These are phyloP conservation scores for Aegithalos caudatus DNA, from an alignment of 2,113 vertebrate genomes.

Conservation along the genomic window DNA sequence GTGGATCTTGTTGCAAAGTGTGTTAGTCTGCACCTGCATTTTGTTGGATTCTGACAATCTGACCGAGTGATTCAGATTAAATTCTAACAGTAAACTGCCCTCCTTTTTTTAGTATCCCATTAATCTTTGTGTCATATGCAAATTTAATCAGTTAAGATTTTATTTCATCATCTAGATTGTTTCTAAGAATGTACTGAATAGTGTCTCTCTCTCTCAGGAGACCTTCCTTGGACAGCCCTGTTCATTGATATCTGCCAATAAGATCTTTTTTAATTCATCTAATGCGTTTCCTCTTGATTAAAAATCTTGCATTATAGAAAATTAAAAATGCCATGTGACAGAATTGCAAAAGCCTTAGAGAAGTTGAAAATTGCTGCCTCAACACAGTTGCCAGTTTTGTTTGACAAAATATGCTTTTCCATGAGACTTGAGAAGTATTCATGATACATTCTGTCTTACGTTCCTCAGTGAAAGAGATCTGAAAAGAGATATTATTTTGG, in stretches of 20 bases:
- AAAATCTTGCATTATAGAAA: slow-evolving; percentile 29
- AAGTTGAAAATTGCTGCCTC: not conserved
- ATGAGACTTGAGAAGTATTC: not conserved
- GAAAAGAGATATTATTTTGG: not conserved
- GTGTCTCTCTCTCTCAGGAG: not conserved
- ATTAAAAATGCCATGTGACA: slow-evolving; percentile 37
- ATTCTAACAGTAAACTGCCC: not conserved
- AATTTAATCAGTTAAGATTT: slow-evolving; percentile 62
- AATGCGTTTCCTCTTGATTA: slow-evolving; percentile 50
- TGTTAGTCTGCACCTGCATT: not conserved
- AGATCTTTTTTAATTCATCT: slow-evolving; percentile 17
- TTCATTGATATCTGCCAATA: slow-evolving; percentile 42
- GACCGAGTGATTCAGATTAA: slow-evolving; percentile 3
- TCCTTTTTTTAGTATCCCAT: slow-evolving; percentile 3
- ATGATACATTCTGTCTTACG: not conserved
- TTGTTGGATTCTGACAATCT: not conserved
- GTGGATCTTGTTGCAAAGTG: not conserved
- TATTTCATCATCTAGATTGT: slow-evolving; percentile 46
- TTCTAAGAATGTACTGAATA: slow-evolving; percentile 16
- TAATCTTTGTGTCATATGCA: slow-evolving; percentile 51
- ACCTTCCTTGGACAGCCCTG: not conserved
- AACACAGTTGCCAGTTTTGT: not conserved
- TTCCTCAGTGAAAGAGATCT: not conserved
- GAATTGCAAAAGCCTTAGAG: not conserved
- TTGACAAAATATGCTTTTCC: not conserved